These are phyloP conservation scores for Lasiurus borealis DNA, from an alignment of 2,113 vertebrate species.

Conservation along the genomic window DNA sequence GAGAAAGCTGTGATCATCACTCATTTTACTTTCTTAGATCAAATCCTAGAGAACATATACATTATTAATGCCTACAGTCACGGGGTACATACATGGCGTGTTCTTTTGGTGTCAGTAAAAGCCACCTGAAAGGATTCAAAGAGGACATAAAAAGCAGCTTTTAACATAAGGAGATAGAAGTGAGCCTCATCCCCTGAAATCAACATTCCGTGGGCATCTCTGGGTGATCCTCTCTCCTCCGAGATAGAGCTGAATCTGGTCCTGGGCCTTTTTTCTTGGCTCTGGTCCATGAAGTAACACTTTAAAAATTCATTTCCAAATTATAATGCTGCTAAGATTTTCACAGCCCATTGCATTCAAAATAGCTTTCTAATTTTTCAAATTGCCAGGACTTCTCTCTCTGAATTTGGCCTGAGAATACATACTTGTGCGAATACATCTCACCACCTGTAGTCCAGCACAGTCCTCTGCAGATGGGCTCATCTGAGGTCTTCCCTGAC, in stretches of 20 bases:
- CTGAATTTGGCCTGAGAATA: neutral
- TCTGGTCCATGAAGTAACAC: neutral
- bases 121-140: neutral
- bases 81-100: neutral
- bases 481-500: neutral
- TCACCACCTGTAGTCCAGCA: fast-evolving
- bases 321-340: neutral
- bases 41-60: neutral
- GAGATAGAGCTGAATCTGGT: neutral
- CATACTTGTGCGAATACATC: neutral
- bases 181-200: fast-evolving
- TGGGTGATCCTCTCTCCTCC: neutral
- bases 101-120: neutral
- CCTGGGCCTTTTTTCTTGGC: neutral
- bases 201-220: neutral
- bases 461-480: neutral
- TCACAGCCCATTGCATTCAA: neutral
- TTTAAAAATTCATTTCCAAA: neutral
- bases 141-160: neutral
- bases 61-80: neutral
- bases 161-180: neutral
- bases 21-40: constrained; percentile 5
- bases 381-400: neutral
- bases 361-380: constrained; percentile 28
- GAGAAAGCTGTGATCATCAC: neutral